Base-by-base conservation (phyloP, 2,797 vertebrate genomes). In the Austrolebias charrua region DNA sequence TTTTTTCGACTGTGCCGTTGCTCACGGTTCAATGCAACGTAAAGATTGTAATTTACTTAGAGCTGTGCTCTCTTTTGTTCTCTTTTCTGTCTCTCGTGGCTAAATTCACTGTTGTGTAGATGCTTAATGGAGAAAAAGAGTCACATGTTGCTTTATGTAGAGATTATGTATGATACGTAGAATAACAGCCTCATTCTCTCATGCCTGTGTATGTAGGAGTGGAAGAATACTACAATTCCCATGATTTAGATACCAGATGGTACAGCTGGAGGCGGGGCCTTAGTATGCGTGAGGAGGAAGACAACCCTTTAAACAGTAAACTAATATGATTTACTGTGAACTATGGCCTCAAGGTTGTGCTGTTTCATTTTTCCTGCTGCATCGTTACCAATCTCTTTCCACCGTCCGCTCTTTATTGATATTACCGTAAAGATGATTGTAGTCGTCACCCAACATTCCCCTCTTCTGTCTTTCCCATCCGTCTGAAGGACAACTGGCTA, bases 31-130 rank as follows among this genome's bases (percentile, higher is more conserved):
- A 93, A 86, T 92, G 85, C 95, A 95, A 95, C 93, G 93, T 93
- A 92, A 95, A 93, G 94, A 96, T 94, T 88, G 94, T 94, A 95
- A 94, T 94, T 94, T 93, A 94, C 93, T 93, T 94, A 93, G 94
- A 95, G 94, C 95, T 94, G 87, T 93, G 94, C 93, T 94, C 95
- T 92, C 48, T 66, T 57, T 78, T 55, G 81, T 66, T 75, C 78
- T 83, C 71, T 75, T 75, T 70, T 82, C 68, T 40, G 49, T 86
- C 81, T 83, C 76, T 85, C 58, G 93, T 95, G 93, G 94, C 92
- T 94, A 94, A 94, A 93, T 91, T 93, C 94, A 93, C 93, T 93
- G 94, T 94, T 94, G 92, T 90, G 82, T 95, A 91, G 92, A 92
- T 94, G 94, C 94, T 87, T 90, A 87, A 90, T 14, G 28, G 38